These are phyloP conservation scores for Drosophila prostipennis DNA, from an alignment of 2,888 invertebrate genomes.

Conservation along the genomic window DNA sequence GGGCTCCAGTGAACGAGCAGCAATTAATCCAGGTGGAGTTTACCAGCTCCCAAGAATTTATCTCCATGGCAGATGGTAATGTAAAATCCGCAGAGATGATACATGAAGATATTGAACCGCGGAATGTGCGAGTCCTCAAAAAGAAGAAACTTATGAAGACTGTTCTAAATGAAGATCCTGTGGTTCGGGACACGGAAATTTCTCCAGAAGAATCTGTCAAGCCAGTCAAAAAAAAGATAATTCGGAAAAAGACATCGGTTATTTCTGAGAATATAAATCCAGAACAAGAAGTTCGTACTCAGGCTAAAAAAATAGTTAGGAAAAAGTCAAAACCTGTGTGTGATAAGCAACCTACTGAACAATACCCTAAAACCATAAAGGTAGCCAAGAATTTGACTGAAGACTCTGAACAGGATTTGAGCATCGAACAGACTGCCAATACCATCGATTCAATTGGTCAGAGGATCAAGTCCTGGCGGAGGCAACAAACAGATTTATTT, in stretches of 20 bases:
- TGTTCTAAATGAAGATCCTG: background rate
- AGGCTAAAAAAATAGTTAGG: background rate
- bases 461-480: slow-evolving; percentile 91
- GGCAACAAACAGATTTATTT: slow-evolving; percentile 87
- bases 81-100: background rate
- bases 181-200: background rate
- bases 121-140: background rate
- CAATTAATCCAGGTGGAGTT: background rate
- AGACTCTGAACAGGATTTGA: background rate
- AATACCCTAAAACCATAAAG: background rate
- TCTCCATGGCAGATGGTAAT: background rate
- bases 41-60: slow-evolving; percentile 7
- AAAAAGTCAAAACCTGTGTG: background rate
- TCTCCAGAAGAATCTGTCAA: background rate
- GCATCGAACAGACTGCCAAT: background rate
- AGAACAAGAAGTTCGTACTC: background rate
- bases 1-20: background rate
- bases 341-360: background rate
- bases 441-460: slow-evolving; percentile 8
- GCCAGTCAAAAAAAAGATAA: slow-evolving; percentile 16
- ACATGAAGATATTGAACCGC: background rate
- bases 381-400: background rate
- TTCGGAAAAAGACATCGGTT: background rate
- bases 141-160: slow-evolving; percentile 13
- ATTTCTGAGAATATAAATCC: background rate